Conservation (phyloP, 2,113 vertebrate genomes). For the Clarias macrocephalus region DNA sequence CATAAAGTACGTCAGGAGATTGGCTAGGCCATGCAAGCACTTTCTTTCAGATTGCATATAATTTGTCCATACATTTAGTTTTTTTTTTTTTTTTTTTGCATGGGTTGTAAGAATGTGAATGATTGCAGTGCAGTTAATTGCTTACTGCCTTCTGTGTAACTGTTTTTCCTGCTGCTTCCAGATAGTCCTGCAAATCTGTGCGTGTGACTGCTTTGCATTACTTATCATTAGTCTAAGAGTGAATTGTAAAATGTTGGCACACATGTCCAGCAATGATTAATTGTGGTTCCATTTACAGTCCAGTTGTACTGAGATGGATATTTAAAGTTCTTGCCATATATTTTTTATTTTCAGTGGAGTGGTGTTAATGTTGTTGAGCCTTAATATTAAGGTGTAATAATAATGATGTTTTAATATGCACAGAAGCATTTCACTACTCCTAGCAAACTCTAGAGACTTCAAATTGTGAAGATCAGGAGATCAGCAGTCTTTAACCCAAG, state of each 20-base stretch:
- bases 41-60: background rate
- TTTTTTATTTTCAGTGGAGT: background rate
- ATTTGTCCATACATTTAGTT: too few species aligned
- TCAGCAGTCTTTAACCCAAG: too few species aligned
- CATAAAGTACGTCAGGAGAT: background rate
- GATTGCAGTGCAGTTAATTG: background rate
- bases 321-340: background rate
- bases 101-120: too few species aligned
- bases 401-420: too few species aligned
- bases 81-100: too few species aligned
- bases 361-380: background rate
- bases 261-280: background rate
- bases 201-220: background rate
- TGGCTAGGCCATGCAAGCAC: background rate
- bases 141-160: background rate
- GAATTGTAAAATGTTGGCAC: background rate
- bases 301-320: background rate
- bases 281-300: background rate
- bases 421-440: too few species aligned
- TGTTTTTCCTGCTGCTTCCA: background rate
- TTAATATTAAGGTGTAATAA: background rate
- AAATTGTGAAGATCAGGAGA: too few species aligned
- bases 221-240: background rate
- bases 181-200: background rate
- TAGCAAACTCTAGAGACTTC: too few species aligned